These are phyloP conservation scores for Neodon shergylaensis DNA, from an alignment of 2,113 vertebrate species.

Conservation along the genomic window DNA sequence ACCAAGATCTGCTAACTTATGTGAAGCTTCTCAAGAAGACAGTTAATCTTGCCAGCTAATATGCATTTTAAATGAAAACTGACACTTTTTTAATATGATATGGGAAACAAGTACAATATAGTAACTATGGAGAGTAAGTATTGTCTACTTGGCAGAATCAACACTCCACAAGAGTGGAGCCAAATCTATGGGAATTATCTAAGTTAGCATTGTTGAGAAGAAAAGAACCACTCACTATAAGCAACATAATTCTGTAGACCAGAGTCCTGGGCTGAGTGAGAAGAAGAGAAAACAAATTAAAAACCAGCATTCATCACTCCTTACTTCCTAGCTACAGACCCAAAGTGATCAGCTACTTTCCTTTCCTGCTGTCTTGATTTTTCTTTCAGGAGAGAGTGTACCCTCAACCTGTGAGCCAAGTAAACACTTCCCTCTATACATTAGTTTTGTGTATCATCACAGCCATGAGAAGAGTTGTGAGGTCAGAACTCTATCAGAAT, in stretches of 20 bases:
- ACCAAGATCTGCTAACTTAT: neutral
- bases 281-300: neutral
- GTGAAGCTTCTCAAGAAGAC: neutral
- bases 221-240: no score
- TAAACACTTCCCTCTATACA: neutral
- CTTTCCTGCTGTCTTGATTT: neutral
- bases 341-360: neutral
- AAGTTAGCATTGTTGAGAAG: neutral
- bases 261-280: neutral
- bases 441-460: no score
- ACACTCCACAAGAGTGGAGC: neutral
- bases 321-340: neutral
- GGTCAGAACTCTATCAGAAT: neutral
- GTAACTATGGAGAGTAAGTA: no score
- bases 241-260: neutral
- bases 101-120: neutral
- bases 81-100: neutral
- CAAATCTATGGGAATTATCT: no score
- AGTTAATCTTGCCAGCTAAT: neutral
- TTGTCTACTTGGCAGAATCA: neutral
- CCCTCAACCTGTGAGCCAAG: neutral
- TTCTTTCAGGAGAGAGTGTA: neutral
- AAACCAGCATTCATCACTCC: neutral
- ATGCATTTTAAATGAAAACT: neutral
- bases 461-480: neutral